These are phyloP conservation scores for Aleiodes testaceus DNA, from an alignment of 2,888 invertebrate genomes.

Conservation along the genomic window DNA sequence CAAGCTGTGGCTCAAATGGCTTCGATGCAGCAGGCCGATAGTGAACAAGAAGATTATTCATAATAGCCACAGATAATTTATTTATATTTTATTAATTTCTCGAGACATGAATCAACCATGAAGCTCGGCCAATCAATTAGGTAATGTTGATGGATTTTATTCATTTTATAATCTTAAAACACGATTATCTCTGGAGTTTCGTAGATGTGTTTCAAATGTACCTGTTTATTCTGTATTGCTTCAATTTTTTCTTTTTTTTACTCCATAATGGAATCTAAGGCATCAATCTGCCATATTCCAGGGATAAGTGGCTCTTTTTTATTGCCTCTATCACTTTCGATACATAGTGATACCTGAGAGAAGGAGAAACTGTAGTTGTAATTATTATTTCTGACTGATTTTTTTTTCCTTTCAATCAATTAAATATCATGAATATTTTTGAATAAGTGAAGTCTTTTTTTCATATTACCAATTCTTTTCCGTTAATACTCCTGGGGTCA, in stretches of 20 bases:
- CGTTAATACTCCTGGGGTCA: slow-evolving; percentile 83
- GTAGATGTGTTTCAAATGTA: slow-evolving; percentile 28
- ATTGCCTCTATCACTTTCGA: slow-evolving; percentile 89
- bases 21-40: slow-evolving; percentile 74
- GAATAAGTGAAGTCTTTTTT: slow-evolving; percentile 18
- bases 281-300: slow-evolving; percentile 87
- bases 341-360: slow-evolving; percentile 81
- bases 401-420: background rate
- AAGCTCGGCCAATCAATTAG: background rate
- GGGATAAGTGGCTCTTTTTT: slow-evolving; percentile 87
- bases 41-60: slow-evolving; percentile 76
- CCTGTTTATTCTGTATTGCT: slow-evolving; percentile 14
- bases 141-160: background rate
- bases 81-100: background rate
- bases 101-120: background rate
- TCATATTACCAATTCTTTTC: slow-evolving; percentile 83
- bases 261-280: slow-evolving; percentile 73
- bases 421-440: slow-evolving; percentile 7
- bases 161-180: background rate
- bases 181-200: background rate
- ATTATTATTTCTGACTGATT: slow-evolving; percentile 28
- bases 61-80: slow-evolving; percentile 48
- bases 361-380: slow-evolving; percentile 42
- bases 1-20: slow-evolving; percentile 81
- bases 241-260: background rate